A percentile compares a stretch with the other conserved stretches of the same genome.
phyloP scores from a whole-genome alignment of 2,797 vertebrate genomes.

The Gouania willdenowi region DNA sequence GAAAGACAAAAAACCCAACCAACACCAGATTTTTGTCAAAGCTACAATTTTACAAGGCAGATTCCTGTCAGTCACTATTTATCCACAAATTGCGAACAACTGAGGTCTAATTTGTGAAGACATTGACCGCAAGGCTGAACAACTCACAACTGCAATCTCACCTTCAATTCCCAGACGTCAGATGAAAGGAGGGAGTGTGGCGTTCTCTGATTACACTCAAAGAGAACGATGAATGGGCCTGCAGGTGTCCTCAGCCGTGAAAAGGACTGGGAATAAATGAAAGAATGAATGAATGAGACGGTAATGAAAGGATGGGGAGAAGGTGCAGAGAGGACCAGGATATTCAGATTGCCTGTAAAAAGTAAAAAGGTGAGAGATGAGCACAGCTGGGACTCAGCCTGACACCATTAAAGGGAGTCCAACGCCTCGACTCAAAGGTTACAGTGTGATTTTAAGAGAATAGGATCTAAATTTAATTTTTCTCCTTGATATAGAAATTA shows the following conservation, averaged over 20 bases:
- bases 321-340: slow-evolving; percentile 20
- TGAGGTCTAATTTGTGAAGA: slow-evolving; percentile 43
- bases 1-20: too few relatives aligned
- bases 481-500: too few relatives aligned
- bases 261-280: slow-evolving; percentile 25
- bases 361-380: slow-evolving; percentile 24
- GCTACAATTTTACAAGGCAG: slow-evolving; percentile 34
- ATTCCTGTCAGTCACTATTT: slow-evolving; percentile 39
- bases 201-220: slow-evolving; percentile 39
- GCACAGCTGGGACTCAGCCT: slow-evolving; percentile 8
- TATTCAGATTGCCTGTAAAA: slow-evolving; percentile 26
- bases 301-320: slow-evolving; percentile 24
- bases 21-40: too few relatives aligned
- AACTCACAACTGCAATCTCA: slow-evolving; percentile 36
- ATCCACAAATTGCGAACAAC: slow-evolving; percentile 36
- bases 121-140: slow-evolving; percentile 28
- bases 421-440: too few relatives aligned
- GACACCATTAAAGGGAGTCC: too few relatives aligned
- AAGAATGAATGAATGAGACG: too few relatives aligned
- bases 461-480: too few relatives aligned
- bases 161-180: slow-evolving; percentile 50
- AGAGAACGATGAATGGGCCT: slow-evolving; percentile 42
- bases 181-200: slow-evolving; percentile 45
- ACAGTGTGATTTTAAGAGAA: too few relatives aligned
- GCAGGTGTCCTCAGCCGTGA: too few relatives aligned